phyloP scores from a whole-genome alignment of 2,888 invertebrate genomes.

The Chalcosyrphus nemorum region DNA sequence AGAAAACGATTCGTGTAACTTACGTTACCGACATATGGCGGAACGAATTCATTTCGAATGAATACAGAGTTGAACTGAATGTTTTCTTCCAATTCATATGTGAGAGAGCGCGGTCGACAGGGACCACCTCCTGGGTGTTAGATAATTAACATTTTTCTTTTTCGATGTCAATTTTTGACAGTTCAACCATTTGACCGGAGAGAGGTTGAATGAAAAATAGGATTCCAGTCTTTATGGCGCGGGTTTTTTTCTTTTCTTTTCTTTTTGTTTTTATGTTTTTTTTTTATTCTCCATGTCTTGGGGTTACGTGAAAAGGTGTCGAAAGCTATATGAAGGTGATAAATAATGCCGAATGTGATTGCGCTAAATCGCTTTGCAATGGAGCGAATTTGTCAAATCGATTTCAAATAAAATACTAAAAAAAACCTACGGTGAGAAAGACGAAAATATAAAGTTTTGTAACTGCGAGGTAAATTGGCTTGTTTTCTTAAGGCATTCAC shows the following conservation, averaged over 20 bases:
- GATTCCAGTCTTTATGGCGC: constrained; percentile 45
- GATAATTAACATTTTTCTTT: constrained; percentile 76
- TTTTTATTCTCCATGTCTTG: background rate
- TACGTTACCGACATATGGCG: constrained; percentile 71
- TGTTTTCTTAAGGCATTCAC: background rate
- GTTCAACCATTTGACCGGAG: constrained; percentile 69
- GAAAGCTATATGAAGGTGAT: constrained; percentile 57
- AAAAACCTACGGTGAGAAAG: background rate
- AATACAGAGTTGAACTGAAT: constrained; percentile 29
- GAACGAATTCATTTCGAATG: constrained; percentile 74
- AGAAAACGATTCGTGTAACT: constrained; percentile 52
- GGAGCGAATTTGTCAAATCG: constrained; percentile 59
- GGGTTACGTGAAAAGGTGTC: constrained; percentile 51
- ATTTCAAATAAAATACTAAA: constrained; percentile 48
- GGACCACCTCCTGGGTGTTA: constrained; percentile 75
- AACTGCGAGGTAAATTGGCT: background rate
- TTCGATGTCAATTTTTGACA: constrained; percentile 71
- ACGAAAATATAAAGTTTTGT: background rate
- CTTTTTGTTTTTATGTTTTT: constrained; percentile 2
- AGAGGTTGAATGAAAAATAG: constrained; percentile 69
- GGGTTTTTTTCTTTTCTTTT: constrained; percentile 14
- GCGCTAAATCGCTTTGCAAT: constrained; percentile 59
- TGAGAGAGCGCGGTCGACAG: constrained; percentile 29
- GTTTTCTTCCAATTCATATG: constrained; percentile 19
- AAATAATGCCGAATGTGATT: constrained; percentile 62